Percentiles rank a stretch among this genome's conserved stretches.
Conservation (phyloP, 2,888 invertebrate species). For the Entomobrya proxima region DNA sequence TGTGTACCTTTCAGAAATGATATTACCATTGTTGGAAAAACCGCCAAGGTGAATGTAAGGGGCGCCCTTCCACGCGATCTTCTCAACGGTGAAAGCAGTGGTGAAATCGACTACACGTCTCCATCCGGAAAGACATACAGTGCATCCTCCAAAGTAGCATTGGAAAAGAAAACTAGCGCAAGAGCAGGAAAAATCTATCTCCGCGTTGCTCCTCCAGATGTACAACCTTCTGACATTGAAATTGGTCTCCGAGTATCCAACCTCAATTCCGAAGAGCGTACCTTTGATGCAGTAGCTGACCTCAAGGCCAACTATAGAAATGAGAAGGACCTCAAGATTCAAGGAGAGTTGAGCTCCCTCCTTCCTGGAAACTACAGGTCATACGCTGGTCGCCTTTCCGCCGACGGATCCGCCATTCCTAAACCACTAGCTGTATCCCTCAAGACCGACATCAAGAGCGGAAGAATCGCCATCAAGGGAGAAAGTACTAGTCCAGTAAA, state of each 20-base stretch:
- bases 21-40: constrained; percentile 79
- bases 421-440: constrained; percentile 64
- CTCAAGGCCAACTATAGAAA: constrained; percentile 68
- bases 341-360: constrained; percentile 68
- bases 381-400: constrained; percentile 67
- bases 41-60: constrained; percentile 79
- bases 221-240: constrained; percentile 68
- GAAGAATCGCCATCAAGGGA: constrained; percentile 50
- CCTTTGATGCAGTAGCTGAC: constrained; percentile 70
- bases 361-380: constrained; percentile 70
- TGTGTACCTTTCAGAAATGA: constrained; percentile 78
- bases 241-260: constrained; percentile 67
- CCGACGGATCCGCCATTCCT: constrained; percentile 65
- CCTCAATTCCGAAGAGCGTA: constrained; percentile 62
- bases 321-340: constrained; percentile 64
- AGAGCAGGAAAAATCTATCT: constrained; percentile 58
- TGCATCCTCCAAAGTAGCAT: constrained; percentile 47
- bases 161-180: constrained; percentile 68
- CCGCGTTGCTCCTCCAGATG: constrained; percentile 65
- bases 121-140: constrained; percentile 61
- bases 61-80: constrained; percentile 79
- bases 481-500: constrained; percentile 54
- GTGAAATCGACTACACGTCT: constrained; percentile 60
- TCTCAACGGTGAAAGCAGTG: constrained; percentile 77
- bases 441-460: constrained; percentile 68